phyloP scores from a whole-genome alignment of 2,113 vertebrate genomes.

The Mirza zaza region DNA sequence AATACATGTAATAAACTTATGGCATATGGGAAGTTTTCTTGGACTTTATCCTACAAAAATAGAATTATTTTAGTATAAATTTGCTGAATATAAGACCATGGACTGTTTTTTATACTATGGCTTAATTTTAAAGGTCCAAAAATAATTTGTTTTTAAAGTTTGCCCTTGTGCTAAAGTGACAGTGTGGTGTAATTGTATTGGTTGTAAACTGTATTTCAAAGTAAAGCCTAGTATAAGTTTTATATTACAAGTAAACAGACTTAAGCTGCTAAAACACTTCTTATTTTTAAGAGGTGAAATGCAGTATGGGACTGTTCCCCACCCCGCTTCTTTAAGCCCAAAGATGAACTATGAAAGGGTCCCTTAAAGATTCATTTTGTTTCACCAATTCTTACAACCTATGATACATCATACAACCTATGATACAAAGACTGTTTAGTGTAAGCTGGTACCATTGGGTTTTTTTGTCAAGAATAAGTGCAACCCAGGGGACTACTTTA shows the following conservation, averaged over 20 bases:
- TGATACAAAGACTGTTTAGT: background rate
- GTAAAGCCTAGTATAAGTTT: conserved; percentile 80
- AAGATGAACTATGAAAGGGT: conserved; percentile 41
- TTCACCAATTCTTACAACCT: conserved; percentile 1
- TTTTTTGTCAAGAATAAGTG: background rate
- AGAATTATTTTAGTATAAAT: too few relatives aligned
- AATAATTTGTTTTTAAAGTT: too few relatives aligned
- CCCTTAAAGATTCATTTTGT: conserved; percentile 29
- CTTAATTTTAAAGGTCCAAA: too few relatives aligned
- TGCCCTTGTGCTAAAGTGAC: too few relatives aligned
- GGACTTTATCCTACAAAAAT: too few relatives aligned
- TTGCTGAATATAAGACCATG: too few relatives aligned
- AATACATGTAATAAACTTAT: too few relatives aligned
- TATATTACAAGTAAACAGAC: conserved; percentile 52
- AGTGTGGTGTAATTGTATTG: too few relatives aligned
- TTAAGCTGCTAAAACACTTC: conserved; percentile 69
- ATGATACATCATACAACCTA: too few relatives aligned
- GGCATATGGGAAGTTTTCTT: too few relatives aligned
- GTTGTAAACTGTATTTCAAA: conserved; percentile 83
- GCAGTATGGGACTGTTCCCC: conserved; percentile 17
- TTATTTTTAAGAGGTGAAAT: conserved; percentile 67
- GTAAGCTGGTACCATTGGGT: background rate
- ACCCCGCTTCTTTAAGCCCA: background rate
- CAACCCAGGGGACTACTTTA: too few relatives aligned
- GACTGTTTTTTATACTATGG: too few relatives aligned